A percentile compares a stretch with the other conserved stretches of the same genome.
Conservation (phyloP, 2,888 invertebrate genomes). For the Dendrolimus pini region DNA sequence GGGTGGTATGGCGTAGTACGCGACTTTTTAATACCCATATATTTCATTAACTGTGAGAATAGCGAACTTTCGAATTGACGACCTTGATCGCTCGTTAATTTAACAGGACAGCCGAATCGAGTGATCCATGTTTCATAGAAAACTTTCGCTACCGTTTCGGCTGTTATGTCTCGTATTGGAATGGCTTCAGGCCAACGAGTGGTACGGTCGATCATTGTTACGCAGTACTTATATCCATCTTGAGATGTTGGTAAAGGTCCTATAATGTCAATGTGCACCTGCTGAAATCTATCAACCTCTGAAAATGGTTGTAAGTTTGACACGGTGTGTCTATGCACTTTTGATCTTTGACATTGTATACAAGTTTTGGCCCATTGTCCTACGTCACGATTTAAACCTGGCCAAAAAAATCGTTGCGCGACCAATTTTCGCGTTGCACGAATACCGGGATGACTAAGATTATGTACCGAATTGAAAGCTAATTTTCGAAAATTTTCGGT, state of each 20-base stretch:
- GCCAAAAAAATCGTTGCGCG: constrained; percentile 7
- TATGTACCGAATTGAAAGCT: constrained; percentile 13
- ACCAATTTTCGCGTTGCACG: constrained; percentile 4
- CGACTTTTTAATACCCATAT: too few relatives aligned
- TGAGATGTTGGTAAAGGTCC: too few relatives aligned
- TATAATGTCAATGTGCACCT: too few relatives aligned
- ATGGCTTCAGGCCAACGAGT: neutral
- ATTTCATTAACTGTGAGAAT: too few relatives aligned
- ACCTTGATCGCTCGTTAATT: too few relatives aligned
- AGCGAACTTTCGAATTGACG: too few relatives aligned
- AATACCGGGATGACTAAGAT: constrained; percentile 14
- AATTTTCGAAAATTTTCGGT: constrained; percentile 10
- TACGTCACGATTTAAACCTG: constrained; percentile 9
- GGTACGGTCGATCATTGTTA: neutral
- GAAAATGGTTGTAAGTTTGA: neutral
- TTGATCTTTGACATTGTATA: constrained; percentile 7
- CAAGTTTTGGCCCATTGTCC: constrained; percentile 8
- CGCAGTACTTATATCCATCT: neutral
- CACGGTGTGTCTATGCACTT: constrained; percentile 3
- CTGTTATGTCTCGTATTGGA: neutral
- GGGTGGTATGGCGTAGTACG: too few relatives aligned
- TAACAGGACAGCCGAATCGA: too few relatives aligned
- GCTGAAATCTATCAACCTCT: too few relatives aligned
- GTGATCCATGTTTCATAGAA: too few relatives aligned
- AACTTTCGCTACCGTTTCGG: neutral